Conservation (phyloP, 2,797 vertebrate species). For the Danio kyathit region DNA sequence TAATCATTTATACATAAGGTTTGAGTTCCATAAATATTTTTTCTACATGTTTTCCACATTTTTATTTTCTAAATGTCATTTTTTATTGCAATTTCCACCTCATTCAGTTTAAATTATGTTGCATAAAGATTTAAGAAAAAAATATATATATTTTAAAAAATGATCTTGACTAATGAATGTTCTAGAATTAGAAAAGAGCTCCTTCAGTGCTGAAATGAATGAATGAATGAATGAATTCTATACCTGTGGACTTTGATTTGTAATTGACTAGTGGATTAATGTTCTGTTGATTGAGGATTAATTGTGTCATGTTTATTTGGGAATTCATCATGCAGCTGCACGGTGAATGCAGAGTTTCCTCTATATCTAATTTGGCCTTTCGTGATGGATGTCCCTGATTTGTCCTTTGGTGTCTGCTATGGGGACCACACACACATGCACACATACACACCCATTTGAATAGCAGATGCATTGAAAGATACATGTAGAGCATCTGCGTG, state of each 20-base stretch:
- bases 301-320: conserved; percentile 50
- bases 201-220: not conserved
- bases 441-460: conserved; percentile 25
- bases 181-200: not conserved
- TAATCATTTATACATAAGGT: too few species aligned
- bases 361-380: conserved; percentile 43
- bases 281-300: conserved; percentile 48
- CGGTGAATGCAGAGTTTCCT: conserved; percentile 26
- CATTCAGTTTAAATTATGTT: too few species aligned
- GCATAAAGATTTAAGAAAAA: too few species aligned
- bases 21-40: too few species aligned
- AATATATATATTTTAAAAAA: too few species aligned
- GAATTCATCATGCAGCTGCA: conserved; percentile 35
- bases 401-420: conserved; percentile 44
- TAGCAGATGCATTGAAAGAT: conserved; percentile 47
- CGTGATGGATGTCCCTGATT: conserved; percentile 44
- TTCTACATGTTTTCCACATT: too few species aligned
- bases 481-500: conserved; percentile 5
- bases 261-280: conserved; percentile 40
- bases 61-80: too few species aligned
- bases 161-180: too few species aligned
- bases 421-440: conserved; percentile 33
- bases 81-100: too few species aligned
- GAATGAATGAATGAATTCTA: conserved; percentile 15
- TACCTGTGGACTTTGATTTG: conserved; percentile 31